Percentiles rank a stretch among this genome's conserved stretches.
Conservation (phyloP, 2,888 invertebrate species). For the Cataglyphis rosenhaueri region DNA sequence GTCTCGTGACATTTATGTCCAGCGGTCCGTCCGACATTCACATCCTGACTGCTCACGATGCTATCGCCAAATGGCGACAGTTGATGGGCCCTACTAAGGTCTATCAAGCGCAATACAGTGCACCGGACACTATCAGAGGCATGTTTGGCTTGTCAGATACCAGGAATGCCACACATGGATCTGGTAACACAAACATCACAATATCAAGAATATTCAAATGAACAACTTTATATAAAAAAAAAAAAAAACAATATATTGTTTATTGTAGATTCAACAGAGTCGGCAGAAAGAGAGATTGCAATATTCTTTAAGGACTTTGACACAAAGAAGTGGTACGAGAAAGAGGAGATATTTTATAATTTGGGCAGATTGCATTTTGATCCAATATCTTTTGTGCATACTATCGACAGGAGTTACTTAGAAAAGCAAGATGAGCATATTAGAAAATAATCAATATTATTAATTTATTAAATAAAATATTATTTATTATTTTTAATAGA, state of each 20-base stretch:
- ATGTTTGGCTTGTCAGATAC: conserved; percentile 96
- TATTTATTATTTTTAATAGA: conserved; percentile 48
- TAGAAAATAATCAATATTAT: conserved; percentile 37
- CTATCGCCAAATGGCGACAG: conserved; percentile 92
- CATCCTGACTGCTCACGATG: conserved; percentile 91
- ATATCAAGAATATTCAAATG: neutral
- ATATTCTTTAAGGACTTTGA: conserved; percentile 95
- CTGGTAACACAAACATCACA: conserved; percentile 87
- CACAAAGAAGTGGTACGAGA: conserved; percentile 88
- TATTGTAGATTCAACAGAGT: conserved; percentile 90
- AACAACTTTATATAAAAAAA: neutral
- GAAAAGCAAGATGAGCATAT: neutral
- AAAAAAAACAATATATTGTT: conserved; percentile 25
- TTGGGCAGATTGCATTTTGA: conserved; percentile 87
- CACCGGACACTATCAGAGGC: conserved; percentile 93
- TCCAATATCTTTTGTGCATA: conserved; percentile 87
- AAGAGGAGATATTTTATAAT: conserved; percentile 86
- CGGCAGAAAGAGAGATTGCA: conserved; percentile 91
- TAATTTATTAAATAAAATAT: conserved; percentile 56
- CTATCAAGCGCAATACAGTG: conserved; percentile 91
- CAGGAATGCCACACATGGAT: conserved; percentile 97
- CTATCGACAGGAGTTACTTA: conserved; percentile 73
- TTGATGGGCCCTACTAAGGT: conserved; percentile 97
- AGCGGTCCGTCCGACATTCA: conserved; percentile 95
- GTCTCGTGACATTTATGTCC: conserved; percentile 93